Base-by-base conservation (phyloP, 2,797 vertebrate genomes). In the Liasis olivaceus region DNA sequence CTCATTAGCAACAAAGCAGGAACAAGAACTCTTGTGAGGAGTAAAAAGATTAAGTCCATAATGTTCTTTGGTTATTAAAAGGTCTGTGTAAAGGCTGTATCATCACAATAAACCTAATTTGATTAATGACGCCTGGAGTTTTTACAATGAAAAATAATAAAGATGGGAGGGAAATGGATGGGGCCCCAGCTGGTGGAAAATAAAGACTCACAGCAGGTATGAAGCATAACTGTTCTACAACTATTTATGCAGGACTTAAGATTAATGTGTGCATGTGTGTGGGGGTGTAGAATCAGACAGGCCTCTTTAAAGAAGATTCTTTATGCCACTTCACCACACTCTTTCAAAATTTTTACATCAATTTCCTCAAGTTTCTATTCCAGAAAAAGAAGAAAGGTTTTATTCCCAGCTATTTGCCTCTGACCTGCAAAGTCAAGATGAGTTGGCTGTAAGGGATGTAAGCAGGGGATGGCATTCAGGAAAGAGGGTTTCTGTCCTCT, bases 121-220 rank as follows among this genome's bases (percentile, higher is more conserved):
- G 22, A 63, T n/a, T 62, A 92, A 89, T 66, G 77, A 5, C 31
- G 58, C 87, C 77, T 85, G 87, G 72, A 85, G 64, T 94, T 95
- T 95, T 95, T 93, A 95, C 94, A 63, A 81, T 89, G 88, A 88
- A 94, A 90, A 85, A 93, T 90, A 89, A 94, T 94, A 90, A 94
- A 95, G 93, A 94, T 92, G 89, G 92, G 85, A 96, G 92, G 92
- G 81, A 91, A 87, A 91, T 69, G 56, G 92, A 93, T 94, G 66
- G 69, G 93, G 87, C 60, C 92, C 95, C 94, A 96, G 95, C 96
- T 95, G 95, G 91, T 96, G 94, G 94, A 94, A 84, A 89, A 91
- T 94, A 95, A 97, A 28, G 64, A 96, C 92, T 96, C 95, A 93
- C 95, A 94, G 96, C 77, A 0, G 94, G 96, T 88, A 93, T 56